Evolutionary conservation across 2,888 invertebrate genomes (phyloP).

Genomic region (Coremacera marginata): DNA sequence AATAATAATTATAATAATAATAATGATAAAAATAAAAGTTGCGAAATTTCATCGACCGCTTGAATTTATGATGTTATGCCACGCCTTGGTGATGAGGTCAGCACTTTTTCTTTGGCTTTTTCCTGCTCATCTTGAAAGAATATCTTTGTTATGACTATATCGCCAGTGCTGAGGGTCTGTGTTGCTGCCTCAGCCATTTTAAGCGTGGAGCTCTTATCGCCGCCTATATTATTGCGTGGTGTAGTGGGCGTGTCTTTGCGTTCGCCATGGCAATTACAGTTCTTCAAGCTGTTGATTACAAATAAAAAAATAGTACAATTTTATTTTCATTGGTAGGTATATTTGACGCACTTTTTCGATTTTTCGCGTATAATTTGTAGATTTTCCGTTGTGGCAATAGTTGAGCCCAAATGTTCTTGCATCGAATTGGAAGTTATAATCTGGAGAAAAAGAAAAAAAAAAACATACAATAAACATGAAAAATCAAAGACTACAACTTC

Average conservation of each 20-base stretch:
- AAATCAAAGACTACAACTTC: too few species aligned
- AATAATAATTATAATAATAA: not conserved
- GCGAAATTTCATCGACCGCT: not conserved
- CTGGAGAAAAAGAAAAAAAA: conserved; percentile 47
- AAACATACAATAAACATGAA: not conserved
- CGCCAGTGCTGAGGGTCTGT: conserved; percentile 91
- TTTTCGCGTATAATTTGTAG: conserved; percentile 67
- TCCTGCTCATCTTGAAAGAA: conserved; percentile 74
- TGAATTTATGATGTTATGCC: conserved; percentile 51
- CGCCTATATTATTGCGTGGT: conserved; percentile 26
- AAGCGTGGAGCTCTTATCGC: conserved; percentile 56
- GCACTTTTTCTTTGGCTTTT: conserved; percentile 71
- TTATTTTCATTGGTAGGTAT: too few species aligned
- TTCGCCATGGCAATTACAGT: conserved; percentile 65
- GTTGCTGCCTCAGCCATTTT: conserved; percentile 72
- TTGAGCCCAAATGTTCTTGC: conserved; percentile 65
- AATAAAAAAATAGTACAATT: too few species aligned
- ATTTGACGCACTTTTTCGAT: conserved; percentile 62
- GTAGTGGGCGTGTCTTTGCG: conserved; percentile 59
- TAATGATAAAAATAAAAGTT: not conserved
- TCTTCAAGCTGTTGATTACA: conserved; percentile 60
- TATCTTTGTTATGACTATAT: conserved; percentile 91
- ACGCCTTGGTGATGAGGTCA: conserved; percentile 72
- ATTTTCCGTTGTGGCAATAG: conserved; percentile 66
- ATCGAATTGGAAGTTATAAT: conserved; percentile 65